These are phyloP conservation scores for Cygnus buccinator DNA, from an alignment of 2,113 vertebrate genomes.

Conservation along the genomic window DNA sequence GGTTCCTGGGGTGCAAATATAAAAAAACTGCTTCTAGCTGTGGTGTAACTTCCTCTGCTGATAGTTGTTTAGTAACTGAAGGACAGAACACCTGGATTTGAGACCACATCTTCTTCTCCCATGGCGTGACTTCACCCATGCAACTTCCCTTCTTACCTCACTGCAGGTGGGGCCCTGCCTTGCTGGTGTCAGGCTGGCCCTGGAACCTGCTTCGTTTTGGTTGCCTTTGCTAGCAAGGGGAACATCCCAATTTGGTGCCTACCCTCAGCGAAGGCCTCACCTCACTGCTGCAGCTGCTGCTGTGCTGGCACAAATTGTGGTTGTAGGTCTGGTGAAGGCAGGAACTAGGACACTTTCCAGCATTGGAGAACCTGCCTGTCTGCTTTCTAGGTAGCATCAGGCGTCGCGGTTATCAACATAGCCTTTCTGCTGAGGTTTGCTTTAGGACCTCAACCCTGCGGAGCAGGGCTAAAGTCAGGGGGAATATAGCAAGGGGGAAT, in stretches of 20 bases:
- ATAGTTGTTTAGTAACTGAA: neutral
- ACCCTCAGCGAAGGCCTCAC: neutral
- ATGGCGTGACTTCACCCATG: accelerated
- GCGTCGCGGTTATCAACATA: neutral
- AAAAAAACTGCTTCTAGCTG: neutral
- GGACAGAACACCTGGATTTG: neutral
- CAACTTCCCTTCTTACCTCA: neutral
- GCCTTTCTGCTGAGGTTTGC: neutral
- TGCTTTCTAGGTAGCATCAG: constrained; percentile 26
- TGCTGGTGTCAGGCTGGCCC: neutral
- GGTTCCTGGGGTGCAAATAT: neutral
- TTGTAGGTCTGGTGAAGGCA: neutral
- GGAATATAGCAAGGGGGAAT: neutral
- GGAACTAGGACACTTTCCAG: neutral
- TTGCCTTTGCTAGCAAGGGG: accelerated
- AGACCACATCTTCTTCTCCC: neutral
- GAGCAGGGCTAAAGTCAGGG: neutral
- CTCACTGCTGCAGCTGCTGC: neutral
- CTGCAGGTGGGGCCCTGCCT: neutral
- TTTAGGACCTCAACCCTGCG: neutral
- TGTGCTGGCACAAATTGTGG: neutral
- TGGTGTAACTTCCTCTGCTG: neutral
- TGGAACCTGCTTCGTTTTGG: neutral
- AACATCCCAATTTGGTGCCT: neutral
- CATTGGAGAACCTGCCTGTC: neutral